phyloP scores from a whole-genome alignment of 2,888 invertebrate genomes.

The Drosophila nigricruria region DNA sequence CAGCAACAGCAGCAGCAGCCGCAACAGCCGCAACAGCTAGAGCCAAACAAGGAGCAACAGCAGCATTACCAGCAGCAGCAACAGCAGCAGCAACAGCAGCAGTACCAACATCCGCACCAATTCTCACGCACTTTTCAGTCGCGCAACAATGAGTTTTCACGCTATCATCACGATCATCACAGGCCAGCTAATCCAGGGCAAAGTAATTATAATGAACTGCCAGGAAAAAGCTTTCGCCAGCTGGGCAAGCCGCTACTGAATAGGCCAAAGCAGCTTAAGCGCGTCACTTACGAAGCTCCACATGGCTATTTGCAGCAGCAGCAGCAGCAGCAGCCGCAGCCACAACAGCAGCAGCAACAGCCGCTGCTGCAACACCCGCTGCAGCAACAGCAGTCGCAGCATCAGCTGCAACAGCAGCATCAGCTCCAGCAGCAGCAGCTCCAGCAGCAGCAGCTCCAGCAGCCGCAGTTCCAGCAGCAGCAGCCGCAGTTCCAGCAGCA shows the following conservation, averaged over 20 bases:
- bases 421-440: neutral
- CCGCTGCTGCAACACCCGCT: neutral
- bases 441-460: neutral
- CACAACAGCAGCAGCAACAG: neutral
- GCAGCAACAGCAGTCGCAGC: neutral
- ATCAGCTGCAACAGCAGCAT: neutral
- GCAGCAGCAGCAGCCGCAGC: neutral
- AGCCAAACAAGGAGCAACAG: neutral
- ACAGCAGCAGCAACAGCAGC: neutral
- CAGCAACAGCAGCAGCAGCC: neutral
- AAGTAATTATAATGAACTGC: neutral
- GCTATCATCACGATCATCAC: neutral
- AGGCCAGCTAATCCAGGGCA: too few relatives aligned
- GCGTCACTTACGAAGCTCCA: neutral
- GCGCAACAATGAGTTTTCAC: neutral
- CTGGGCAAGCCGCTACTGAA: neutral
- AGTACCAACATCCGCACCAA: neutral
- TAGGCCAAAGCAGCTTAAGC: neutral
- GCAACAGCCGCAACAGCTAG: neutral
- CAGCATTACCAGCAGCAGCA: neutral
- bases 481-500: neutral
- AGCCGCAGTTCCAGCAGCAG: neutral
- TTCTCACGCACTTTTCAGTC: neutral
- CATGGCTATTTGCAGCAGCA: neutral
- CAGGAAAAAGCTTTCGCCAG: neutral